Conservation (phyloP, 1,140 invertebrate genomes). For the Leptopilina clavipes region DNA sequence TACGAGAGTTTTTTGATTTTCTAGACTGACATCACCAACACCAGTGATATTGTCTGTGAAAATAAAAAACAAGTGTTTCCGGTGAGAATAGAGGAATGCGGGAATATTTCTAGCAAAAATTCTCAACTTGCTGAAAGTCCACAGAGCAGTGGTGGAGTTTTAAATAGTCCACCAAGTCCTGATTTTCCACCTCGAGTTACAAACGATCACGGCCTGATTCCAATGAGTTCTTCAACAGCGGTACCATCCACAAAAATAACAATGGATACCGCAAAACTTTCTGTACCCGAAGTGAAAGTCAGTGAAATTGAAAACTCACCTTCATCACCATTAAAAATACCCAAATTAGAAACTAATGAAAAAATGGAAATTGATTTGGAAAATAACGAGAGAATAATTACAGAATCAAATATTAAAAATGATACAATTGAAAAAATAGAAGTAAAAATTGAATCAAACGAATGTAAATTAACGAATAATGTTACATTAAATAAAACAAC, state of each 20-base stretch:
- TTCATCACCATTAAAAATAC: background rate
- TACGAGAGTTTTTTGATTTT: background rate
- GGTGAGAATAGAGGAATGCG: slow-evolving; percentile 58
- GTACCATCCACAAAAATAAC: slow-evolving; percentile 36
- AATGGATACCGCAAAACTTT: slow-evolving; percentile 55
- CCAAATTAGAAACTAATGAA: slow-evolving; percentile 21
- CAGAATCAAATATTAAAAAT: slow-evolving; percentile 47
- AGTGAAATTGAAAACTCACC: slow-evolving; percentile 37
- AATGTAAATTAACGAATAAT: slow-evolving; percentile 46
- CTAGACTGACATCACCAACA: slow-evolving; percentile 59
- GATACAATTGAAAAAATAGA: slow-evolving; percentile 45
- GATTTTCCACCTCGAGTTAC: slow-evolving; percentile 69
- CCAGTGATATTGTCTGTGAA: slow-evolving; percentile 49
- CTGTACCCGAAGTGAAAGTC: slow-evolving; percentile 38
- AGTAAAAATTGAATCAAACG: slow-evolving; percentile 42
- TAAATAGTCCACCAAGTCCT: slow-evolving; percentile 67
- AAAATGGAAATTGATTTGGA: slow-evolving; percentile 38
- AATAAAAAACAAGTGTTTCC: slow-evolving; percentile 47
- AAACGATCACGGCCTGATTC: slow-evolving; percentile 41
- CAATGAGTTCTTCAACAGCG: slow-evolving; percentile 23
- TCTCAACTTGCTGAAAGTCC: slow-evolving; percentile 68
- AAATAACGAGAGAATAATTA: slow-evolving; percentile 32
- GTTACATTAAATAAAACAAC: slow-evolving; percentile 37
- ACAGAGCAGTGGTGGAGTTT: slow-evolving; percentile 62
- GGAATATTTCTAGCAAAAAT: slow-evolving; percentile 65